phyloP scores from a whole-genome alignment of 2,797 vertebrate genomes.

The Chromobotia macracanthus region DNA sequence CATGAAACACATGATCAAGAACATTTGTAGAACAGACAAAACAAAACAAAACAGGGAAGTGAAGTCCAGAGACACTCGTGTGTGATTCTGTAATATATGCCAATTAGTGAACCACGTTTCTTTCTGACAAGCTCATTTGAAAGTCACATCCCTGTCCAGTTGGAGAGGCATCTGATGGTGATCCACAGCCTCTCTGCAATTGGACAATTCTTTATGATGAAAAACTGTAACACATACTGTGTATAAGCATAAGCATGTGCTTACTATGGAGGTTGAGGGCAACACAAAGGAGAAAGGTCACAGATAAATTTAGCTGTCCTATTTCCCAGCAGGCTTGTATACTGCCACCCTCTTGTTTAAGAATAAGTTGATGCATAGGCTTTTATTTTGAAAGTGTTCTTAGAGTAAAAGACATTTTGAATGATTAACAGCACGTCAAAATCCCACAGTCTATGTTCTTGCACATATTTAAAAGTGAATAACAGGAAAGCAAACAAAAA shows the following conservation, averaged over 20 bases:
- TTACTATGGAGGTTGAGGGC: constrained; percentile 8
- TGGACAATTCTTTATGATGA: background rate
- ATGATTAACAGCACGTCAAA: constrained; percentile 51
- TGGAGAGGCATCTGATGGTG: no score
- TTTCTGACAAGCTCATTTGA: constrained; percentile 35
- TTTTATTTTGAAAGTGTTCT: constrained; percentile 39
- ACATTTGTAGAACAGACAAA: constrained; percentile 27
- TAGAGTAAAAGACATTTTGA: background rate
- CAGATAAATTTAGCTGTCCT: background rate
- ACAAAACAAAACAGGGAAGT: no score
- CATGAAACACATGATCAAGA: constrained; percentile 33
- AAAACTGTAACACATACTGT: background rate
- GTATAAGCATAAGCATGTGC: background rate
- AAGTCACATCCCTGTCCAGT: constrained; percentile 24
- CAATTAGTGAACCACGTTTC: constrained; percentile 35
- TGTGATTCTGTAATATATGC: constrained; percentile 26
- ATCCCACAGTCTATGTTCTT: constrained; percentile 44
- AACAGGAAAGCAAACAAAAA: constrained; percentile 9
- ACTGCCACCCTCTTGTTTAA: background rate
- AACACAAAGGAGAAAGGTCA: background rate
- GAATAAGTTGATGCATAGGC: constrained; percentile 57
- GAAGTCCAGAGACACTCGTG: constrained; percentile 1
- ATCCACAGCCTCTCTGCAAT: background rate
- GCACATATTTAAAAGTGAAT: constrained; percentile 49
- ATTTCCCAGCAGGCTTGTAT: constrained; percentile 3